A percentile compares a stretch with the other conserved stretches of the same genome.
Evolutionary conservation across 2,797 vertebrate genomes (phyloP).

Genomic region (Lacerta viridis): DNA sequence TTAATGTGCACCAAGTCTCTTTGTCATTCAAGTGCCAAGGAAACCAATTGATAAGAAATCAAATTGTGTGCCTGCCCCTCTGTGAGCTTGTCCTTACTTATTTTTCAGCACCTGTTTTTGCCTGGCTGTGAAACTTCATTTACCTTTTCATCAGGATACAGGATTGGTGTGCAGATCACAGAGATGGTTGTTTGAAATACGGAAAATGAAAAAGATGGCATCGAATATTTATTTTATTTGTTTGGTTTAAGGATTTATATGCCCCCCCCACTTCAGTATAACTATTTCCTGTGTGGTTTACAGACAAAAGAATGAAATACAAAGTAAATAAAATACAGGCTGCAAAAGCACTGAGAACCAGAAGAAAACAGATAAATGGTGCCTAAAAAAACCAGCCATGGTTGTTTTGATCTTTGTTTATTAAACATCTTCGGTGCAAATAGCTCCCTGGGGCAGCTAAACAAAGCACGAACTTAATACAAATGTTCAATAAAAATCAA

Average conservation of each 20-base stretch:
- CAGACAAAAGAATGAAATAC: background rate
- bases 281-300: background rate
- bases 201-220: constrained; percentile 22
- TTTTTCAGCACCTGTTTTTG: constrained; percentile 27
- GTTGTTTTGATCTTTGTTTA: too few species aligned
- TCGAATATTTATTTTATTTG: background rate
- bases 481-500: background rate
- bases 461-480: background rate
- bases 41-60: constrained; percentile 15
- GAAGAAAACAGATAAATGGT: background rate
- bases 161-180: background rate
- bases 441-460: background rate
- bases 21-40: background rate
- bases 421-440: too few species aligned
- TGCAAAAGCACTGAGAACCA: background rate
- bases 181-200: background rate
- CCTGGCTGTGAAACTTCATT: constrained; percentile 36
- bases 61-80: background rate
- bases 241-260: constrained; percentile 2
- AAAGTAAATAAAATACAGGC: background rate
- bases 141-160: background rate
- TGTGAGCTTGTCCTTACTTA: background rate
- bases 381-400: too few species aligned
- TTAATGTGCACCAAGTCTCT: too few species aligned
- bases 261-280: background rate